These are phyloP conservation scores for Panthera leo DNA, from an alignment of 2,113 vertebrate genomes.

Conservation along the genomic window DNA sequence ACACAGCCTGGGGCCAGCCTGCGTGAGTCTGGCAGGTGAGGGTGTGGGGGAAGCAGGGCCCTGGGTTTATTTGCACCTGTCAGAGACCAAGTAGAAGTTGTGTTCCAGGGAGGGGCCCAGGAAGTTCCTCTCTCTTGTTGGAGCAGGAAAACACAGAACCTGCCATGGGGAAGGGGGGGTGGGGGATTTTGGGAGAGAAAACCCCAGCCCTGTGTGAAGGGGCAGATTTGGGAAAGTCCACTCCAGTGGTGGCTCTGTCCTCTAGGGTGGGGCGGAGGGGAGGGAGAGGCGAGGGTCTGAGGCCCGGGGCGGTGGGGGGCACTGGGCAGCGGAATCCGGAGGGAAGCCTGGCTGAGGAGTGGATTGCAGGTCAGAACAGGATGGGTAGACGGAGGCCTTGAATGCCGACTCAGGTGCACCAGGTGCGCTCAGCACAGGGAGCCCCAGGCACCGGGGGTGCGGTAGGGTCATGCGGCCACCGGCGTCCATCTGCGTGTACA, in stretches of 20 bases:
- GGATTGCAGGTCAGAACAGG: background rate
- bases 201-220: background rate
- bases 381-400: background rate
- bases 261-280: background rate
- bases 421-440: background rate
- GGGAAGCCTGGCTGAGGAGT: background rate
- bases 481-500: accelerated
- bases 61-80: background rate
- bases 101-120: background rate
- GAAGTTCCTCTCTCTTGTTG: background rate
- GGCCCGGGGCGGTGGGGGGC: too few species aligned
- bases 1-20: background rate
- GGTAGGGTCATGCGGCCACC: background rate
- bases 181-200: background rate
- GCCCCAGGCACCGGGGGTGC: background rate
- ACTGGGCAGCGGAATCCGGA: background rate
- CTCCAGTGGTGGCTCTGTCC: background rate
- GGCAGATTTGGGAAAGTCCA: background rate
- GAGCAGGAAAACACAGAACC: background rate
- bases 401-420: background rate
- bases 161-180: background rate
- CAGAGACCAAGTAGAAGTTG: background rate
- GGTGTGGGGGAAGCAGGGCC: background rate
- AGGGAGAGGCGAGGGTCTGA: background rate
- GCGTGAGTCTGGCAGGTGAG: background rate